A percentile compares a stretch with the other conserved stretches of the same genome.
Evolutionary conservation across 2,113 vertebrate species (phyloP).

Genomic region (Tachuris rubrigastra): DNA sequence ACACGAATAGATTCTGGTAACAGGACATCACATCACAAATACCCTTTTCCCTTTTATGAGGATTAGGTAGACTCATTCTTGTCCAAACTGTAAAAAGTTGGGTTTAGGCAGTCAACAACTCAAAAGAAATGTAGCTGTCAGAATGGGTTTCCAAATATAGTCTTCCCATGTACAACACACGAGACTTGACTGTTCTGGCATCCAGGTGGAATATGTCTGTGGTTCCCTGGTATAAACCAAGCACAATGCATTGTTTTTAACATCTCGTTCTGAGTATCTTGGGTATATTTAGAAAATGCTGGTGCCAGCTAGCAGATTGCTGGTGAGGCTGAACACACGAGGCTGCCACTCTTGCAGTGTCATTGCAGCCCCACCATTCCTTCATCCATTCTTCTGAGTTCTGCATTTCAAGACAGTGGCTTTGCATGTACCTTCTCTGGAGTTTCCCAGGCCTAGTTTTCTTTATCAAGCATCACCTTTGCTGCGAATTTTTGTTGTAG

Average conservation of each 20-base stretch:
- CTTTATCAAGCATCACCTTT: background rate
- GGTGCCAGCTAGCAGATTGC: slow-evolving; percentile 45
- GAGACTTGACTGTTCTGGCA: slow-evolving; percentile 12
- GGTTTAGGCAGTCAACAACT: background rate
- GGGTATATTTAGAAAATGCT: slow-evolving; percentile 38
- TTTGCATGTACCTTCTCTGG: background rate
- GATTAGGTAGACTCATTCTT: background rate
- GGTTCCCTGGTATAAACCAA: background rate
- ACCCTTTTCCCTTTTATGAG: background rate
- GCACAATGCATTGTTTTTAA: background rate
- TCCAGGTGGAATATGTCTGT: slow-evolving; percentile 37
- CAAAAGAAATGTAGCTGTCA: background rate
- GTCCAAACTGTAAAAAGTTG: background rate
- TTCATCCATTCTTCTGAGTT: background rate
- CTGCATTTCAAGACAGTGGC: background rate
- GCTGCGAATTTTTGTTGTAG: background rate
- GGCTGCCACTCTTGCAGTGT: background rate
- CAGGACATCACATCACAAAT: background rate
- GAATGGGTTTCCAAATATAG: background rate
- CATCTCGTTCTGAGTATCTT: slow-evolving; percentile 41
- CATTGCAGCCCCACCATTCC: background rate
- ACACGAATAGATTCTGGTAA: background rate
- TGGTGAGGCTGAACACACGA: background rate
- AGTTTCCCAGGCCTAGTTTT: background rate
- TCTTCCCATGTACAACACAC: background rate